Percentiles rank a stretch among this genome's conserved stretches.
Evolutionary conservation across 2,113 vertebrate genomes (phyloP).

Genomic region (Campylomormyrus numenius): DNA sequence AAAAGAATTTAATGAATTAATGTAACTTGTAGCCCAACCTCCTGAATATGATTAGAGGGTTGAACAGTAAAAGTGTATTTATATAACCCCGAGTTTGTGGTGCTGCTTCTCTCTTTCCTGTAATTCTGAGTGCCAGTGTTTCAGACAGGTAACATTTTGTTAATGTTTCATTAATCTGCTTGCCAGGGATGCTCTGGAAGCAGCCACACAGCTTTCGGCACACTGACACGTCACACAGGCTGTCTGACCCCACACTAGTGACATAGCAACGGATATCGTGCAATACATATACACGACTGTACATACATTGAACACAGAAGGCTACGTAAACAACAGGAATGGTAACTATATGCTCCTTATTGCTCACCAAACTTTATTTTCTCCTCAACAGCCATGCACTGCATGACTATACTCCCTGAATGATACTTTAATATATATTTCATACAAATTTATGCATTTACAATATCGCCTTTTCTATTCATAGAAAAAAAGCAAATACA

Average conservation of each 20-base stretch:
- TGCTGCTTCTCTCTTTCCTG: too few species aligned
- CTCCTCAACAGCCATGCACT: not conserved
- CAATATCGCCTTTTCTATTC: not conserved
- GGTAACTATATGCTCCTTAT: not conserved
- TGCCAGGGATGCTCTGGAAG: not conserved
- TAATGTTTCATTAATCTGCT: too few species aligned
- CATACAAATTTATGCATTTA: not conserved
- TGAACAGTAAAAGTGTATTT: too few species aligned
- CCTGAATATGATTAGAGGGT: too few species aligned
- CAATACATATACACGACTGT: not conserved
- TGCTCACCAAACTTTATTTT: not conserved
- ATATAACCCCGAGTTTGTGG: too few species aligned
- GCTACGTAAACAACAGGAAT: not conserved
- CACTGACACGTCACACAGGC: not conserved
- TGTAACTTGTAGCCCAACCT: too few species aligned
- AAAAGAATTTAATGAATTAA: too few species aligned
- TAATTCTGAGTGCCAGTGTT: too few species aligned
- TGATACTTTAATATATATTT: not conserved
- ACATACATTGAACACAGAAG: not conserved
- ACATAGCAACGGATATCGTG: not conserved
- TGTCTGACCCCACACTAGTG: not conserved
- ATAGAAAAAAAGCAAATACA: not conserved
- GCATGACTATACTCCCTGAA: not conserved
- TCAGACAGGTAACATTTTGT: too few species aligned
- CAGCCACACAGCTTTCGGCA: not conserved